Base-by-base conservation (phyloP, 2,113 vertebrate genomes). In the Carettochelys insculpta region DNA sequence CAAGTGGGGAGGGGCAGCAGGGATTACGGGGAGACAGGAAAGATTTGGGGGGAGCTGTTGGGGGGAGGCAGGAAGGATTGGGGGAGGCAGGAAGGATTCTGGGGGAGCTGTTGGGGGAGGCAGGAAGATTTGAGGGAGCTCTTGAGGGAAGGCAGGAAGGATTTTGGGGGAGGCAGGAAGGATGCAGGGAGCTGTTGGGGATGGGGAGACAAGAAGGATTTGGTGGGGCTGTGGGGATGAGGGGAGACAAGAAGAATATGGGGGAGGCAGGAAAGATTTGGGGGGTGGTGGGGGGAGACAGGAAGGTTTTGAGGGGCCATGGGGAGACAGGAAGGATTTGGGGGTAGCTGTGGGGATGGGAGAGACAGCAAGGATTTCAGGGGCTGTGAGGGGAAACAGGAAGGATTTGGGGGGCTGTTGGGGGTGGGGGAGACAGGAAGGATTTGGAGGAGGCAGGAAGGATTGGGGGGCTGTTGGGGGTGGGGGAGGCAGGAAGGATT, bases 41-140 rank as follows among this genome's bases (percentile, higher is more conserved):
- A n/a, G n/a, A n/a, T n/a, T n/a, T n/a, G n/a, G n/a, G n/a, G n/a
- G n/a, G n/a, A n/a, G n/a, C n/a, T n/a, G n/a, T n/a, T n/a, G n/a
- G n/a, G n/a, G n/a, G 24, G 20, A 10, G 24, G 65, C 0, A 25
- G 54, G 54, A 89, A 65, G 71, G 73, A 90, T 12, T 25, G 94
- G 89, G 22, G 52, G 19, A 3, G 52, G 52, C 52, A 9, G 53
- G 24, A 8, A n/a, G 20, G 52, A 53, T 9, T 24, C n/a, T n/a
- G n/a, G 52, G 52, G 52, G 52, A 22, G 48, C 11, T 22, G 22
- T n/a, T n/a, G n/a, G 52, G 24, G 52, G 3, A 24, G 52, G 52
- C 7, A 19, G 12, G 29, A 8, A 0, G 19, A 2, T 0, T 8
- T 12, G 4, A n/a, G 1, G 22, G 3, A 34, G 24, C 4, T 8